phyloP scores from a whole-genome alignment of 2,113 vertebrate species.

The Petrocephalus zakoni region DNA sequence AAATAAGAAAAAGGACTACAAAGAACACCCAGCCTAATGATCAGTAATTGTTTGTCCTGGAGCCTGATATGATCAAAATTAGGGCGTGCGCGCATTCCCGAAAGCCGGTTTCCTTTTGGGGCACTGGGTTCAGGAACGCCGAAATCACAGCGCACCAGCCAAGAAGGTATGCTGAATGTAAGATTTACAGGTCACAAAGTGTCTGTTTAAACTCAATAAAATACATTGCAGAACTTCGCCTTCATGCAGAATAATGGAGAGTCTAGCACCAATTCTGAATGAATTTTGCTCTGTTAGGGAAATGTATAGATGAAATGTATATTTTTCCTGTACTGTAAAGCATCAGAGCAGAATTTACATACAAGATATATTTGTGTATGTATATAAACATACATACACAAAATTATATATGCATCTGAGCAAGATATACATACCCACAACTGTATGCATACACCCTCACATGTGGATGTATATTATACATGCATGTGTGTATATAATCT shows the following conservation, averaged over 20 bases:
- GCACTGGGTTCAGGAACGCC: too few relatives aligned
- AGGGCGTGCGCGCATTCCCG: background rate
- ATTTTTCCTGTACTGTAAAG: background rate
- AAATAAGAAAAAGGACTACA: background rate
- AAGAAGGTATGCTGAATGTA: background rate
- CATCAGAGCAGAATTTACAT: too few relatives aligned
- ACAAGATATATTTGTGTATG: too few relatives aligned
- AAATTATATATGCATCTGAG: background rate
- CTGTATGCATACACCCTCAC: background rate
- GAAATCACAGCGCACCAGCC: background rate
- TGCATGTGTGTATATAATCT: background rate
- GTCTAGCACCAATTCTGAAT: background rate
- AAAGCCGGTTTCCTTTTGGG: conserved; percentile 12
- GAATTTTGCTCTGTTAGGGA: background rate
- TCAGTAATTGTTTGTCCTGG: background rate
- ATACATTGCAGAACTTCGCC: background rate
- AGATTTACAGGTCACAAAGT: background rate
- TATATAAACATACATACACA: too few relatives aligned
- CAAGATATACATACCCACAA: background rate
- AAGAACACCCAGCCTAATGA: background rate
- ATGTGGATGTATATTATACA: too few relatives aligned
- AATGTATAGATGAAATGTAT: background rate
- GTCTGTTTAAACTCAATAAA: background rate
- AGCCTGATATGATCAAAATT: conserved; percentile 3
- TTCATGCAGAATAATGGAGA: too few relatives aligned